Evolutionary conservation across 2,113 vertebrate genomes (phyloP).

Genomic region (Gallinago undulata): DNA sequence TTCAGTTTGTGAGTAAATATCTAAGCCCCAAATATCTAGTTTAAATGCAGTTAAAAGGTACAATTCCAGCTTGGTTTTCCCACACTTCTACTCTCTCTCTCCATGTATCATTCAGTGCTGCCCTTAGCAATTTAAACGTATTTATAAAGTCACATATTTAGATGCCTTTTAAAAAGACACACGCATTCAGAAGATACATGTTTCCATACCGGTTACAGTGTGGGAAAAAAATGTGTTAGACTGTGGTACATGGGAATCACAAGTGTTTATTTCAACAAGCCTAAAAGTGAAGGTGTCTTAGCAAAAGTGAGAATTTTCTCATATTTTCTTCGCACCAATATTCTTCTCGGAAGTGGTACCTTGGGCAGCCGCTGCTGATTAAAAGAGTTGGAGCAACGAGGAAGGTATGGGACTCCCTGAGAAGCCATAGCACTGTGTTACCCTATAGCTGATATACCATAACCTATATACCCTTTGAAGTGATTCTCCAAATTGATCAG

Average conservation of each 20-base stretch:
- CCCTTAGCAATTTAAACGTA: background rate
- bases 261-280: background rate
- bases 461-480: background rate
- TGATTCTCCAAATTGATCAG: background rate
- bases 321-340: background rate
- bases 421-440: background rate
- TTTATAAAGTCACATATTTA: background rate
- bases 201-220: background rate
- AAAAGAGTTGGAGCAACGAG: background rate
- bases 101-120: background rate
- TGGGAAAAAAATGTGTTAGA: background rate
- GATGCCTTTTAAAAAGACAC: background rate
- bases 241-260: background rate
- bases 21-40: background rate
- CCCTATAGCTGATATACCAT: accelerated
- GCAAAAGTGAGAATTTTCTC: background rate
- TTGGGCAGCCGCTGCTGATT: background rate
- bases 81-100: background rate
- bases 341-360: background rate
- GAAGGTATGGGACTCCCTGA: background rate
- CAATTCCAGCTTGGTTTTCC: background rate
- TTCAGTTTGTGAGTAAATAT: background rate
- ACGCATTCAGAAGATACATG: background rate
- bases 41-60: background rate
- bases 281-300: background rate